A percentile compares a stretch with the other conserved stretches of the same genome.
These are phyloP conservation scores for Pristionchus entomophagus DNA, from an alignment of 2,888 invertebrate species.

Conservation along the genomic window DNA sequence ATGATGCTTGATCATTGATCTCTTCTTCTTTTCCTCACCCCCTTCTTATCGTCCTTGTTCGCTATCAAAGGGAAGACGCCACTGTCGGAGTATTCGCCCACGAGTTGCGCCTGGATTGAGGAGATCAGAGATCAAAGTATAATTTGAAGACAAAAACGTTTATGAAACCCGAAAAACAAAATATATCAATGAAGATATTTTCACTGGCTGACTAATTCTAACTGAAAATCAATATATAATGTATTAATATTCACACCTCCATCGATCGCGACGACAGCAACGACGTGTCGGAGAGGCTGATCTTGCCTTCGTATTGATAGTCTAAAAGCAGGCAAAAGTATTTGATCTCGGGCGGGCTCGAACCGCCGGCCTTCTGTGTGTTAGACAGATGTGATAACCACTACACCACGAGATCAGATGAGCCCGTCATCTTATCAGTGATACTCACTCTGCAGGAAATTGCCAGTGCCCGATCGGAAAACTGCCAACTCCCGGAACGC, in stretches of 20 bases:
- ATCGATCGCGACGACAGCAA: constrained; percentile 47
- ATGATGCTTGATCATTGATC: constrained; percentile 17
- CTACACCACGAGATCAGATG: constrained; percentile 26
- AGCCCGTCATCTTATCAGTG: neutral
- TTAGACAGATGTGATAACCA: constrained; percentile 44
- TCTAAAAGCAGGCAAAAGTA: constrained; percentile 58
- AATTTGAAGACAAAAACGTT: too few relatives aligned
- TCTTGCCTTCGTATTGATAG: constrained; percentile 68
- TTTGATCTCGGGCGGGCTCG: constrained; percentile 64
- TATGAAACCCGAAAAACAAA: too few relatives aligned
- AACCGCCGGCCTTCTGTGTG: constrained; percentile 55
- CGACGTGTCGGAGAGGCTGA: constrained; percentile 55
- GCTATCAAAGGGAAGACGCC: constrained; percentile 59
- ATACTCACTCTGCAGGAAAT: constrained; percentile 58
- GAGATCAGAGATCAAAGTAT: neutral
- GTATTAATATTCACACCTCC: constrained; percentile 16
- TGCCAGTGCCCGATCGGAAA: constrained; percentile 59
- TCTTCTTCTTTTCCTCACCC: neutral
- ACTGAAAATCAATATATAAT: too few relatives aligned
- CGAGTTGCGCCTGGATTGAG: constrained; percentile 50
- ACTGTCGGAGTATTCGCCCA: constrained; percentile 58
- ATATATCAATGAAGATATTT: too few relatives aligned
- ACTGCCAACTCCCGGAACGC: constrained; percentile 72
- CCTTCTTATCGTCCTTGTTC: constrained; percentile 50
- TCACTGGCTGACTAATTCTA: too few relatives aligned